A percentile compares a stretch with the other conserved stretches of the same genome.
These are phyloP conservation scores for Polyommatus iphigenia DNA, from an alignment of 2,888 invertebrate genomes.

Conservation along the genomic window DNA sequence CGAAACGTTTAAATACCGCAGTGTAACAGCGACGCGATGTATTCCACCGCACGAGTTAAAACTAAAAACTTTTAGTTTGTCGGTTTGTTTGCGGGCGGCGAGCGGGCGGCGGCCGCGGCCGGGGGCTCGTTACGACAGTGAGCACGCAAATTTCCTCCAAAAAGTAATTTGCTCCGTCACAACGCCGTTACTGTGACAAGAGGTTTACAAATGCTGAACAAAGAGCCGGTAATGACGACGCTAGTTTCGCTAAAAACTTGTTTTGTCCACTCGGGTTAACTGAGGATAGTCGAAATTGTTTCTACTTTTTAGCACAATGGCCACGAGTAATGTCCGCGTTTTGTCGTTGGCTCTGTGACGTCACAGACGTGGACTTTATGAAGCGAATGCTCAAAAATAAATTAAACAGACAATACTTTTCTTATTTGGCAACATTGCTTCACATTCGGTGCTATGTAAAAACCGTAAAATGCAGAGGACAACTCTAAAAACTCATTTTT, in stretches of 20 bases:
- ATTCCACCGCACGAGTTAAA: constrained; percentile 55
- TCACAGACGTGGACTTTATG: constrained; percentile 12
- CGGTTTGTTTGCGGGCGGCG: constrained; percentile 62
- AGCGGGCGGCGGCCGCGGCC: constrained; percentile 36
- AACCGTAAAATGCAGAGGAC: background rate
- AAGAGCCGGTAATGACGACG: constrained; percentile 64
- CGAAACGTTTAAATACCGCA: constrained; percentile 47
- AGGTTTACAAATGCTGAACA: constrained; percentile 66
- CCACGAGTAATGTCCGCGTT: constrained; percentile 33
- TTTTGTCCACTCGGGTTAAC: constrained; percentile 39
- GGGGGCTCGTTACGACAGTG: constrained; percentile 65
- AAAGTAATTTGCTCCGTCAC: constrained; percentile 75
- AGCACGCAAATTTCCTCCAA: constrained; percentile 59
- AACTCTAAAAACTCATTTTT: background rate
- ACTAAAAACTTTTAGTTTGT: constrained; percentile 64
- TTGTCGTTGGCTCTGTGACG: constrained; percentile 28
- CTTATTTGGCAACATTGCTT: background rate
- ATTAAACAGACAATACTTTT: background rate
- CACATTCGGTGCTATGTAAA: background rate
- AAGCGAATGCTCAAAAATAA: background rate
- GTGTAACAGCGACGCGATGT: constrained; percentile 47
- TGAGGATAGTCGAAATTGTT: constrained; percentile 34
- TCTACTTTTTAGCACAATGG: constrained; percentile 35
- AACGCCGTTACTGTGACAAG: constrained; percentile 45
- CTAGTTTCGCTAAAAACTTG: constrained; percentile 55